Evolutionary conservation across 1,140 invertebrate species (phyloP).

Genomic region (Megalopta genalis): DNA sequence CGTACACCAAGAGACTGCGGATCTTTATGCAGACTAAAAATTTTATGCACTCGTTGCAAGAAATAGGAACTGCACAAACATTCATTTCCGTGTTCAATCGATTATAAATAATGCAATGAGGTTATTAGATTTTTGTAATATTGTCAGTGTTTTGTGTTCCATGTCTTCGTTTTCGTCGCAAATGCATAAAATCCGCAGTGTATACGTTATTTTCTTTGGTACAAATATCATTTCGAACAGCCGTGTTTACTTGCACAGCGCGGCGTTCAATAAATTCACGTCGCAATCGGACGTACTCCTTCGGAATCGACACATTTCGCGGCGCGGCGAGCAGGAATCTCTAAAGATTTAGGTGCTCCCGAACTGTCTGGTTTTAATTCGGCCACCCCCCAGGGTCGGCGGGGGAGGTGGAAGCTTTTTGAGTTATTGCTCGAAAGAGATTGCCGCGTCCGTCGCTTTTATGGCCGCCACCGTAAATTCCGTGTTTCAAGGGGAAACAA

Average conservation of each 20-base stretch:
- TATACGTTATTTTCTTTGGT: too few species aligned
- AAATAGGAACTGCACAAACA: too few species aligned
- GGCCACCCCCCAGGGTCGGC: background rate
- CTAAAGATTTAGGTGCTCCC: background rate
- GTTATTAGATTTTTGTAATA: too few species aligned
- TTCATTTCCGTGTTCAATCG: too few species aligned
- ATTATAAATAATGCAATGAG: too few species aligned
- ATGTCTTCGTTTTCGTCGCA: too few species aligned
- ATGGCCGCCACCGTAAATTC: background rate
- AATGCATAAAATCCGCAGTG: too few species aligned
- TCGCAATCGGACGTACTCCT: background rate
- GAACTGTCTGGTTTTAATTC: constrained; percentile 6
- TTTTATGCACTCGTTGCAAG: too few species aligned
- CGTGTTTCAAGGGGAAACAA: background rate
- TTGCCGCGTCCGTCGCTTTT: background rate
- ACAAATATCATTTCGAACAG: too few species aligned
- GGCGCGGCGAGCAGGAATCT: background rate
- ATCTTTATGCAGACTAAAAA: too few species aligned
- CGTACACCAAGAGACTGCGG: too few species aligned
- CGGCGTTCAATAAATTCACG: background rate
- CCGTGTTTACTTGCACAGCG: background rate
- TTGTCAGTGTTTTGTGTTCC: too few species aligned
- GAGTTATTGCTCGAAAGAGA: background rate
- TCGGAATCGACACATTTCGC: background rate
- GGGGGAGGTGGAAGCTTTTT: background rate